Percentiles rank a stretch among this genome's conserved stretches.
These are phyloP conservation scores for Brachionichthys hirsutus DNA, from an alignment of 2,113 vertebrate genomes.

Conservation along the genomic window DNA sequence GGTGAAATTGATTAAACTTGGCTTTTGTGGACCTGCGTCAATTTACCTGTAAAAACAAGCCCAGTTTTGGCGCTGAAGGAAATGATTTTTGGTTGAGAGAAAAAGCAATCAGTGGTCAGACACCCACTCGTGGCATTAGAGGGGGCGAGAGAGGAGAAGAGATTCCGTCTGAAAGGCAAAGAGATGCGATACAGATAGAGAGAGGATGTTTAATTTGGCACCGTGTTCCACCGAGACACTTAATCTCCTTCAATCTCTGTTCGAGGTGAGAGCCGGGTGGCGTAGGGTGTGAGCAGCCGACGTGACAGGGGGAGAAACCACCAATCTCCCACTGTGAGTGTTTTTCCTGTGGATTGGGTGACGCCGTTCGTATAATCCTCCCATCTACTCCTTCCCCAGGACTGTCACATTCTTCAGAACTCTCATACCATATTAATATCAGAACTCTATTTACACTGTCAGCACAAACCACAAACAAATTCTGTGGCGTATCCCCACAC, in stretches of 20 bases:
- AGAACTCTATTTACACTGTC: neutral
- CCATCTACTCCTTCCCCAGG: too few relatives aligned
- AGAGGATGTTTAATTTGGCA: slow-evolving; percentile 59
- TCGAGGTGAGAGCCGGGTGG: slow-evolving; percentile 37
- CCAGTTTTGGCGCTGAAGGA: slow-evolving; percentile 32
- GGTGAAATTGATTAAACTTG: neutral
- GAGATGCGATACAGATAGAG: slow-evolving; percentile 47
- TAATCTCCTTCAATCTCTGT: slow-evolving; percentile 50
- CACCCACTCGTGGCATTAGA: neutral
- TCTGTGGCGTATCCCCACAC: neutral
- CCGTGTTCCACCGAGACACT: slow-evolving; percentile 40
- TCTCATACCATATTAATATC: neutral
- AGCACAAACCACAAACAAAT: neutral
- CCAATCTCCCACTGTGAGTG: slow-evolving; percentile 39
- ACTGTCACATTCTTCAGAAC: neutral
- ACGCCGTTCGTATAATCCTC: neutral
- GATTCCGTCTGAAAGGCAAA: slow-evolving; percentile 20
- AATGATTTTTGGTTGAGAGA: slow-evolving; percentile 36
- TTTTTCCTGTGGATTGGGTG: slow-evolving; percentile 1
- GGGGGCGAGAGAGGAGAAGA: neutral
- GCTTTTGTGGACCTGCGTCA: slow-evolving; percentile 1
- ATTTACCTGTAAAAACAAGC: slow-evolving; percentile 34
- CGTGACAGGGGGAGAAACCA: slow-evolving; percentile 22
- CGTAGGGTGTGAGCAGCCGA: slow-evolving; percentile 10
- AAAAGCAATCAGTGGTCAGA: slow-evolving; percentile 55